A percentile compares a stretch with the other conserved stretches of the same genome.
Conservation (phyloP, 2,888 invertebrate species). For the Ariolimax columbianus region DNA sequence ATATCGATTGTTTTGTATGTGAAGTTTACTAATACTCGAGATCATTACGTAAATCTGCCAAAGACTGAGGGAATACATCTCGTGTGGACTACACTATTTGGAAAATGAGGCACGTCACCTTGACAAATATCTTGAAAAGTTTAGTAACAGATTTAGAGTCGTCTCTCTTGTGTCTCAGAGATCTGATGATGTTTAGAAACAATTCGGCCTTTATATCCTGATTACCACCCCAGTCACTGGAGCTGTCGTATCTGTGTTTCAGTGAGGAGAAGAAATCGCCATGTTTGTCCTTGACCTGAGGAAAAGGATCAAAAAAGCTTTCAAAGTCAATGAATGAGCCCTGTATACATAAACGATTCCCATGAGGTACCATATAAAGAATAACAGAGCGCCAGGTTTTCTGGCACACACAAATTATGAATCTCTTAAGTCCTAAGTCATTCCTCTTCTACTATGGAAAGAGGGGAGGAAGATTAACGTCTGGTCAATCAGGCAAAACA, state of each 20-base stretch:
- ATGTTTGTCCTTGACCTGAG: background rate
- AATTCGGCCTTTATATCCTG: background rate
- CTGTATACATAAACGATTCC: background rate
- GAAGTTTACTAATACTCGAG: too few species aligned
- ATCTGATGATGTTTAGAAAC: constrained; percentile 5
- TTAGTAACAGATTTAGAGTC: background rate
- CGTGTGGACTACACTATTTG: too few species aligned
- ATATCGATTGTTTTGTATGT: too few species aligned
- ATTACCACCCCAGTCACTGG: background rate
- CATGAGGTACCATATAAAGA: too few species aligned
- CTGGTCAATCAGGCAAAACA: too few species aligned
- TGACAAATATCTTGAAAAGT: background rate
- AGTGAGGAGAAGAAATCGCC: background rate
- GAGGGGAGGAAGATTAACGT: too few species aligned
- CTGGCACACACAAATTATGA: too few species aligned
- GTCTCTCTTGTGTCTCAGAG: background rate
- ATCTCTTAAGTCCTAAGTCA: too few species aligned
- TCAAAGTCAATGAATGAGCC: background rate
- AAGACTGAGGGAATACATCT: too few species aligned
- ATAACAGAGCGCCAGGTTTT: too few species aligned
- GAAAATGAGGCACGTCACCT: background rate
- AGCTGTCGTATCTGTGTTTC: background rate
- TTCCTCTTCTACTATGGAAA: too few species aligned
- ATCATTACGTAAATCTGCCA: too few species aligned
- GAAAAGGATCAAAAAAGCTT: background rate